Evolutionary conservation across 2,113 vertebrate genomes (phyloP).

Genomic region (Enhydra lutris): DNA sequence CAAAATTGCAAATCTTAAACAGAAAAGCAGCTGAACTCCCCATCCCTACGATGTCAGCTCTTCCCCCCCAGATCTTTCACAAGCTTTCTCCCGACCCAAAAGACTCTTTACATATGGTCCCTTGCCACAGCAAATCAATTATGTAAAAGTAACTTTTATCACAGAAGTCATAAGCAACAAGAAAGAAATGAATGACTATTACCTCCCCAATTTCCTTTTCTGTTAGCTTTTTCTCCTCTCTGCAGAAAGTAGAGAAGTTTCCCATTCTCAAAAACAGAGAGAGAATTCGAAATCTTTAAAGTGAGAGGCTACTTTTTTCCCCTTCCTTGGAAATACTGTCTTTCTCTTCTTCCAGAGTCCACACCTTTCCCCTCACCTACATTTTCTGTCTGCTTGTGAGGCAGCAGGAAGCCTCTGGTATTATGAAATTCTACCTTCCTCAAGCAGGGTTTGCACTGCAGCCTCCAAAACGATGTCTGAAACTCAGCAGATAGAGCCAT

Average conservation of each 20-base stretch:
- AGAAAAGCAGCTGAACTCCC: slow-evolving; percentile 60
- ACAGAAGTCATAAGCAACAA: slow-evolving; percentile 61
- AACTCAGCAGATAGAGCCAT: slow-evolving; percentile 67
- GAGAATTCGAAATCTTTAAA: slow-evolving; percentile 52
- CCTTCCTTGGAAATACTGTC: slow-evolving; percentile 44
- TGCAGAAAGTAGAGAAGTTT: slow-evolving; percentile 75
- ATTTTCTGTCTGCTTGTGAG: slow-evolving; percentile 67
- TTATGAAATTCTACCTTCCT: slow-evolving; percentile 68
- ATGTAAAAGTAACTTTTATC: slow-evolving; percentile 53
- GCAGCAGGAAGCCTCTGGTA: slow-evolving; percentile 63
- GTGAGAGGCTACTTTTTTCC: slow-evolving; percentile 47
- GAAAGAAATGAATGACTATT: slow-evolving; percentile 67
- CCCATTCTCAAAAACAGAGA: slow-evolving; percentile 64
- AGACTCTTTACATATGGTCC: slow-evolving; percentile 26
- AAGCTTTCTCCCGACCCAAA: slow-evolving; percentile 41
- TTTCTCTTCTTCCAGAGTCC: slow-evolving; percentile 61
- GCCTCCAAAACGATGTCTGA: slow-evolving; percentile 65
- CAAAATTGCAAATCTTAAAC: slow-evolving; percentile 51
- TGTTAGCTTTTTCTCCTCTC: slow-evolving; percentile 63
- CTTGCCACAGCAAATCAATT: slow-evolving; percentile 51
- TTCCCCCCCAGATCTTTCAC: neutral
- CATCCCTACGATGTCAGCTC: neutral
- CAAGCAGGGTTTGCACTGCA: slow-evolving; percentile 58
- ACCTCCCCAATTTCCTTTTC: slow-evolving; percentile 69
- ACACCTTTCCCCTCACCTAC: slow-evolving; percentile 60